phyloP scores from a whole-genome alignment of 2,113 vertebrate genomes.

The Desmodus rotundus region DNA sequence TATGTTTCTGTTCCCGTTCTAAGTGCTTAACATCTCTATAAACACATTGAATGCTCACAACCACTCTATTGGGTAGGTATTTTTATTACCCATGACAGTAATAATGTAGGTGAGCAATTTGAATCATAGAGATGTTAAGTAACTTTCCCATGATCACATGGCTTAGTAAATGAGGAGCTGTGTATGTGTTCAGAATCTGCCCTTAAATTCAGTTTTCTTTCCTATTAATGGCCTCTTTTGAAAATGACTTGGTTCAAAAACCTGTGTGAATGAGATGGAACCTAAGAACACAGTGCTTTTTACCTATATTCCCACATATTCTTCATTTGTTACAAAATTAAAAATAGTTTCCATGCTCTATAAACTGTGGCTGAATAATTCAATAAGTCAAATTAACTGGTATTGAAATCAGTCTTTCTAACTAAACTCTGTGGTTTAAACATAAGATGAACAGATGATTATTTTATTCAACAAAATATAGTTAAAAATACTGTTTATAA shows the following conservation, averaged over 20 bases:
- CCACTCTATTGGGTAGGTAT: neutral
- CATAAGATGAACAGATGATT: neutral
- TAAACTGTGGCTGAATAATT: neutral
- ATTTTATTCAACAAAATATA: neutral
- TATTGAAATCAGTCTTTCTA: neutral
- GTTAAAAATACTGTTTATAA: neutral
- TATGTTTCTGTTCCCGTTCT: neutral
- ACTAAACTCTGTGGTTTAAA: neutral
- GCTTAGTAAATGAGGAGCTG: neutral
- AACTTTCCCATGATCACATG: neutral
- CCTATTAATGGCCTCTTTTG: neutral
- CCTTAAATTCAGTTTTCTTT: slow-evolving; percentile 17
- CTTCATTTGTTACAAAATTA: neutral
- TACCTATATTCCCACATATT: neutral
- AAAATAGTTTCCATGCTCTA: neutral
- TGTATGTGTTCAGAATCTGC: neutral
- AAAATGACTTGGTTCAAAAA: neutral
- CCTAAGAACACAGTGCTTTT: neutral
- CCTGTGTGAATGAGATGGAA: neutral
- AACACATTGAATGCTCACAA: neutral
- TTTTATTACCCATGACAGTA: neutral
- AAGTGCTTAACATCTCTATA: neutral
- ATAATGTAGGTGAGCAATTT: neutral
- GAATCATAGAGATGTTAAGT: neutral
- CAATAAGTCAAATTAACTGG: neutral